A percentile compares a stretch with the other conserved stretches of the same genome.
Conservation (phyloP, 2,113 vertebrate species). For the Pyrgilauda ruficollis region DNA sequence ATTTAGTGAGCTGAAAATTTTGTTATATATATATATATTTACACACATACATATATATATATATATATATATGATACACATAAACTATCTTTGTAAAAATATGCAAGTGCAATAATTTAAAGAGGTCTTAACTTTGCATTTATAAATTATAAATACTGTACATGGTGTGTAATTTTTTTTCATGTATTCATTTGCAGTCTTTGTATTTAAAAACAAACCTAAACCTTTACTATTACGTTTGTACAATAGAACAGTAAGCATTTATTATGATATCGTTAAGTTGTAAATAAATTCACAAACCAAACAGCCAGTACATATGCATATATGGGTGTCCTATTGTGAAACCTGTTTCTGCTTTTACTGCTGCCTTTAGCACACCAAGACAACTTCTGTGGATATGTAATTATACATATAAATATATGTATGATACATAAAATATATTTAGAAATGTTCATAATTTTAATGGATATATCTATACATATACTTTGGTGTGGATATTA, state of each 20-base stretch:
- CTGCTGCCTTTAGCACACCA: conserved; percentile 67
- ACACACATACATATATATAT: not conserved
- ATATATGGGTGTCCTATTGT: conserved; percentile 61
- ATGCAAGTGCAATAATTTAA: conserved; percentile 83
- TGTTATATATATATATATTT: conserved; percentile 47
- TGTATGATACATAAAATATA: conserved; percentile 82
- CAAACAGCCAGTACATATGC: conserved; percentile 63
- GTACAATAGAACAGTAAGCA: conserved; percentile 71
- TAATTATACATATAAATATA: conserved; percentile 81
- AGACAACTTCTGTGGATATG: conserved; percentile 75
- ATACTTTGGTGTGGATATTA: conserved; percentile 78
- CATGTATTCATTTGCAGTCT: conserved; percentile 81
- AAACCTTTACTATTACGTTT: conserved; percentile 72
- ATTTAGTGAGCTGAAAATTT: conserved; percentile 57
- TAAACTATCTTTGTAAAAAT: conserved; percentile 71
- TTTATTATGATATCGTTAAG: conserved; percentile 68
- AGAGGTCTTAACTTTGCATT: conserved; percentile 82
- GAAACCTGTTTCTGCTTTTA: conserved; percentile 61
- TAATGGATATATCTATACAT: conserved; percentile 71
- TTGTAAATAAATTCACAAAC: conserved; percentile 75
- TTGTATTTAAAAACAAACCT: conserved; percentile 76
- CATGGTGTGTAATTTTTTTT: conserved; percentile 81
- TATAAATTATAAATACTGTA: conserved; percentile 86
- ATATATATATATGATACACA: conserved; percentile 61
- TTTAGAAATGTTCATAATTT: conserved; percentile 82